Conservation (phyloP, 2,888 invertebrate genomes). For the Elmis aenea region DNA sequence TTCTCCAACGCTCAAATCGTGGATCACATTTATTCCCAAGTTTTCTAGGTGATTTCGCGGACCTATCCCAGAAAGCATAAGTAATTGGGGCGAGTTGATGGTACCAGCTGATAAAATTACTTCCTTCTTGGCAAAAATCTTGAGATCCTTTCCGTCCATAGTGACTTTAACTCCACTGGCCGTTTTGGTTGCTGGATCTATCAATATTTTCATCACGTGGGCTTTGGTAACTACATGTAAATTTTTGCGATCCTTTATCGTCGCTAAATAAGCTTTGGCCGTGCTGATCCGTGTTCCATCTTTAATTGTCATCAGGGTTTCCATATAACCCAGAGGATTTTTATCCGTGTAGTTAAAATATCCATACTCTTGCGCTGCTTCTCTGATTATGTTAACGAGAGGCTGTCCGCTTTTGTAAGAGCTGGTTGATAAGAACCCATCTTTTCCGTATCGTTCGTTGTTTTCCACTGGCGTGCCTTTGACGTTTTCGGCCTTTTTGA, state of each 20-base stretch:
- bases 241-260: slow-evolving; percentile 51
- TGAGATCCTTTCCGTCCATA: slow-evolving; percentile 25
- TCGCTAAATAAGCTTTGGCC: slow-evolving; percentile 54
- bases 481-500: slow-evolving; percentile 76
- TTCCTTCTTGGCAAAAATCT: slow-evolving; percentile 46
- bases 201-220: slow-evolving; percentile 53
- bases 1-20: slow-evolving; percentile 47
- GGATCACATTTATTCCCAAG: slow-evolving; percentile 39
- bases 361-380: slow-evolving; percentile 31
- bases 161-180: slow-evolving; percentile 45
- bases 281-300: slow-evolving; percentile 51
- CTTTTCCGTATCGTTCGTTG: slow-evolving; percentile 15
- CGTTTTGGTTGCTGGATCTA: slow-evolving; percentile 41
- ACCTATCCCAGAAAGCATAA: slow-evolving; percentile 56
- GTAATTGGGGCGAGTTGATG: slow-evolving; percentile 57
- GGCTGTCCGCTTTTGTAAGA: slow-evolving; percentile 9
- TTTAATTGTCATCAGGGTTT: slow-evolving; percentile 43
- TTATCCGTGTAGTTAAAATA: slow-evolving; percentile 38
- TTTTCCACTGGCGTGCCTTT: slow-evolving; percentile 16
- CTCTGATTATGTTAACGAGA: slow-evolving; percentile 9
- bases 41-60: slow-evolving; percentile 41
- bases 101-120: slow-evolving; percentile 56
- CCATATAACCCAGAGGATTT: slow-evolving; percentile 38
- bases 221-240: slow-evolving; percentile 52
- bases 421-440: slow-evolving; percentile 16